Evolutionary conservation across 2,797 vertebrate species (phyloP).

Genomic region (Leucoraja ocellata): DNA sequence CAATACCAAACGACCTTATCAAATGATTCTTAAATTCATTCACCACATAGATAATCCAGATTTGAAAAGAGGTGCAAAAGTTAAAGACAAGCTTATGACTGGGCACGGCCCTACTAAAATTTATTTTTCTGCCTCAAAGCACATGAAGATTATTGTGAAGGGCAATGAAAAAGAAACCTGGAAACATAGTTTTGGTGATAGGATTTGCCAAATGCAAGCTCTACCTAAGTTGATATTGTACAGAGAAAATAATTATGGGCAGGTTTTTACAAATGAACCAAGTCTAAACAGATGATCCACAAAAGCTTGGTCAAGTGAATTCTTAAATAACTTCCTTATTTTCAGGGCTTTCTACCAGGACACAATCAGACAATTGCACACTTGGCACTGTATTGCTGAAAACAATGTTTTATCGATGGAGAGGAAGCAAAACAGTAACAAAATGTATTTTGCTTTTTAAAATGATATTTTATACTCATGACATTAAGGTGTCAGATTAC

Average conservation of each 20-base stretch:
- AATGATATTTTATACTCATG: neutral
- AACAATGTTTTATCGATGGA: neutral
- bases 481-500: neutral
- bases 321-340: neutral
- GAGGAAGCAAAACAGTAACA: neutral
- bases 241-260: neutral
- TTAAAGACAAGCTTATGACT: neutral
- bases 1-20: neutral
- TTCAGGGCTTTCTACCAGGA: neutral
- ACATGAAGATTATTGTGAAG: neutral
- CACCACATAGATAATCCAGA: neutral
- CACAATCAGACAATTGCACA: neutral
- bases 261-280: neutral
- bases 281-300: neutral
- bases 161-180: neutral
- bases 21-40: neutral
- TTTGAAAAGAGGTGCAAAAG: neutral
- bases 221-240: neutral
- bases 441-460: neutral
- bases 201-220: neutral
- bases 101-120: neutral
- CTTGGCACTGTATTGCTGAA: neutral
- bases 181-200: neutral
- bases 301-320: neutral
- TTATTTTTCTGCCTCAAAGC: neutral